These are phyloP conservation scores for Cassiopea xamachana DNA, from an alignment of 30 jellyfish, hydroid and myxozoan species.

Conservation along the genomic window DNA sequence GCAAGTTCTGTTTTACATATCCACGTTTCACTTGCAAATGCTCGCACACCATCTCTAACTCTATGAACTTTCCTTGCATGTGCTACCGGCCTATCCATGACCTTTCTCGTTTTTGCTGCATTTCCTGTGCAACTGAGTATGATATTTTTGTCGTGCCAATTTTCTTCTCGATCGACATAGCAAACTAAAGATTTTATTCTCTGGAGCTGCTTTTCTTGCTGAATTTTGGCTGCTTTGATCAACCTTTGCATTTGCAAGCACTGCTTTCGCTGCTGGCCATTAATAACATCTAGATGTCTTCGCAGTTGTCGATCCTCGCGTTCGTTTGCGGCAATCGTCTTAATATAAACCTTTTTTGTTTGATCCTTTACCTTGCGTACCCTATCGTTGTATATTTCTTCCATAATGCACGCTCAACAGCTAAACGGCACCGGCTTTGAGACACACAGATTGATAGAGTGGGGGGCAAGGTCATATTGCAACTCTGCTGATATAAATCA, in stretches of 20 bases:
- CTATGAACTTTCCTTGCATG: neutral
- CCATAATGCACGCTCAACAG: neutral
- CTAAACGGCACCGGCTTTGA: neutral
- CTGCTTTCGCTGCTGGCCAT: conserved; percentile 48
- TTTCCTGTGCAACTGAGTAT: neutral
- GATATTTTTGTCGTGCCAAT: neutral
- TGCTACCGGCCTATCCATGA: neutral
- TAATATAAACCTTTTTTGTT: conserved; percentile 33
- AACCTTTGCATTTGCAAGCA: conserved; percentile 24
- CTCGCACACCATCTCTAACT: neutral
- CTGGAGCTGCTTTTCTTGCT: conserved; percentile 10
- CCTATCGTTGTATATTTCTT: neutral
- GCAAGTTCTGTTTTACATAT: neutral
- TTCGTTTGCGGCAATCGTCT: conserved; percentile 63
- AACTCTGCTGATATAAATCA: neutral
- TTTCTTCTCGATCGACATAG: neutral
- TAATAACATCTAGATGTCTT: conserved; percentile 23
- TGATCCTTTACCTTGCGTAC: conserved; percentile 24
- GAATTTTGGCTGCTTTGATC: conserved; percentile 14
- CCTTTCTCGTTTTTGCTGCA: neutral
- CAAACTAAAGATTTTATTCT: neutral
- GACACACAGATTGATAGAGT: neutral
- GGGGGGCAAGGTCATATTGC: neutral
- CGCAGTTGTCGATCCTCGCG: conserved; percentile 43
- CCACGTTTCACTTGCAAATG: neutral